Evolutionary conservation across 2,797 vertebrate species (phyloP), one percentile per base, ranked within the genome.

Genomic region (Taeniopygia guttata): DNA sequence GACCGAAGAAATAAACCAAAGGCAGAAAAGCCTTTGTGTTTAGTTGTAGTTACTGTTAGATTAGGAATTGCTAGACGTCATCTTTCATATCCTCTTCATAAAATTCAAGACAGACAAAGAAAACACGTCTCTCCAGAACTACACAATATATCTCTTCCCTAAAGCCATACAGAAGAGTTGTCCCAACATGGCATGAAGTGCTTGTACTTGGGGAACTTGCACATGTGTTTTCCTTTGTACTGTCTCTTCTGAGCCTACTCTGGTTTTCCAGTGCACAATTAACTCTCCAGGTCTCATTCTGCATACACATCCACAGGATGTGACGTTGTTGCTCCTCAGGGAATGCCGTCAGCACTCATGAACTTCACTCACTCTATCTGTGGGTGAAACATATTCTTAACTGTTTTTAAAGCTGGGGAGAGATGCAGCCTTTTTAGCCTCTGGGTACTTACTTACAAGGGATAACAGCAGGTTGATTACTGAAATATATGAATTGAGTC

Each of bases 1-100:
- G 68, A 90, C 52, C 69, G 87, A 70, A 81, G 64, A 94, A 91
- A 89, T 89, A 94, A 96, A 88, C 58, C 40, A 30, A 89, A 81
- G 51, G 38, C 69, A 92, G 58, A 69, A 91, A 91, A 94, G 26
- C 17, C 22, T 75, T 78, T 52, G 36, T 77, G 48, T 81, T 87
- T 85, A 54, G 60, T 36, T 91, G 62, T 21, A 58, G 76, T 78
- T 93, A 78, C n/a, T 75, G 72, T 88, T 84, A 93, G 60, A 75
- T 79, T 30, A 87, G 66, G 68, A 91, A 68, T 81, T n/a, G 13
- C 42, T 89, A 30, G 62, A 62, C 3, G 2, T 75, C 87, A 38
- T 85, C 76, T 66, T 81, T 38, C 62, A 40, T 21, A 73, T 42
- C 18, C 16, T 73, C n/a, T 49, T 78, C 17, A 16, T 29, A 93